A percentile compares a stretch with the other conserved stretches of the same genome.
phyloP scores from a whole-genome alignment of 2,113 vertebrate species.

The Pseudorectes ferrugineus region DNA sequence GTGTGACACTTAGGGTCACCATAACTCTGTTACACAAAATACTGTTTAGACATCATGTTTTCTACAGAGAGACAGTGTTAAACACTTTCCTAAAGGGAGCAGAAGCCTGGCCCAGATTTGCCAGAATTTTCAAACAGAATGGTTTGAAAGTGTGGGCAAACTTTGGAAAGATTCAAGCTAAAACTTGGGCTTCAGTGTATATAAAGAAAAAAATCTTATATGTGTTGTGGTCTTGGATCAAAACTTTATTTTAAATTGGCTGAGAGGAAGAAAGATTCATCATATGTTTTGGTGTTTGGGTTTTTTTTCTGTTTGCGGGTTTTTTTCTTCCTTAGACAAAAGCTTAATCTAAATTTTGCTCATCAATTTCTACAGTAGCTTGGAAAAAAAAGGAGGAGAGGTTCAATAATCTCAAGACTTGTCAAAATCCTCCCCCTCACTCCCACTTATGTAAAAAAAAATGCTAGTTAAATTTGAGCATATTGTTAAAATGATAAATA shows the following conservation, averaged over 20 bases:
- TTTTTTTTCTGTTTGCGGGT: rapidly evolving
- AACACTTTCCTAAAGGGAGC: not conserved
- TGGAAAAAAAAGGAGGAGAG: not conserved
- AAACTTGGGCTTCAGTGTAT: not conserved
- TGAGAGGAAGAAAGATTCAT: not conserved
- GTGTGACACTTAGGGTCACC: not conserved
- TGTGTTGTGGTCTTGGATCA: not conserved
- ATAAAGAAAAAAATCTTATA: not conserved
- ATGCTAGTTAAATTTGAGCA: not conserved
- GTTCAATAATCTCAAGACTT: not conserved
- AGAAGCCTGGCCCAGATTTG: not conserved
- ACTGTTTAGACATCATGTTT: not conserved
- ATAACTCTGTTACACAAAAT: not conserved
- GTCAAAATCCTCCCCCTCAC: not conserved
- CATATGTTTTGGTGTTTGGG: not conserved
- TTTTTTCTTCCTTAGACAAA: not conserved
- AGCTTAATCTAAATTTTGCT: not conserved
- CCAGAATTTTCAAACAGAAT: not conserved
- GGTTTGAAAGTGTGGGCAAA: not conserved
- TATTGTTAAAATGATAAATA: not conserved
- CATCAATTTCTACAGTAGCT: not conserved
- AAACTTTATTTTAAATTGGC: not conserved
- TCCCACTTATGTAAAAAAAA: not conserved
- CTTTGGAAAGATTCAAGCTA: not conserved
- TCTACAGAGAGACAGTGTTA: not conserved